Evolutionary conservation across 2,113 vertebrate genomes (phyloP).

Genomic region (Riparia riparia): DNA sequence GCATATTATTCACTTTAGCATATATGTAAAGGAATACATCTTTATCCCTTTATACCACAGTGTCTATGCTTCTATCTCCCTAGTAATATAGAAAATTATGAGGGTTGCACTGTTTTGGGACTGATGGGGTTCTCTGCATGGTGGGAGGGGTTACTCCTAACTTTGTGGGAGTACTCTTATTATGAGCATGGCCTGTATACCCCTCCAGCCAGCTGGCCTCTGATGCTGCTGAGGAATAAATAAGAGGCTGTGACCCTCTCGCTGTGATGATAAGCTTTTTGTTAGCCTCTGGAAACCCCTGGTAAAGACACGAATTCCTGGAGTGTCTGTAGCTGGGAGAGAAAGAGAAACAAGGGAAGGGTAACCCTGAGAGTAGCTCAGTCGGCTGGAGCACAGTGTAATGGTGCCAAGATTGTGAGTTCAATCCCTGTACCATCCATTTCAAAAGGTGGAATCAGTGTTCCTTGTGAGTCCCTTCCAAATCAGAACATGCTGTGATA

Average conservation of each 20-base stretch:
- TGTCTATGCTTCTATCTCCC: neutral
- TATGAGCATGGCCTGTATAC: neutral
- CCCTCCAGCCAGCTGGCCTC: neutral
- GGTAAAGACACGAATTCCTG: neutral
- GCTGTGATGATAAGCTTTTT: neutral
- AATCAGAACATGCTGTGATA: neutral
- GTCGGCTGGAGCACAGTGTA: neutral
- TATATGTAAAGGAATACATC: neutral
- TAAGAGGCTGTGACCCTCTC: neutral
- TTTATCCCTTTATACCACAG: neutral
- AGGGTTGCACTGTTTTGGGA: neutral
- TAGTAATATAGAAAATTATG: neutral
- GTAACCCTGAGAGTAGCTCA: neutral
- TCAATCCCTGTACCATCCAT: neutral
- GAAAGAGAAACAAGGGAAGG: neutral
- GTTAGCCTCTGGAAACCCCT: neutral
- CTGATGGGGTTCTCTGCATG: rapidly evolving
- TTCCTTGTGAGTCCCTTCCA: rapidly evolving
- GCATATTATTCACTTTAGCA: neutral
- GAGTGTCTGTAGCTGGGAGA: neutral
- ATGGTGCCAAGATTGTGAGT: neutral
- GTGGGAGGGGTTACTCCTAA: neutral
- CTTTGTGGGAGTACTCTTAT: neutral
- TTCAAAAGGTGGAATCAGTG: neutral
- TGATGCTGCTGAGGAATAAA: neutral